Percentiles rank a stretch among this genome's conserved stretches.
Conservation (phyloP, 2,888 invertebrate species). For the Piscicola geometra region DNA sequence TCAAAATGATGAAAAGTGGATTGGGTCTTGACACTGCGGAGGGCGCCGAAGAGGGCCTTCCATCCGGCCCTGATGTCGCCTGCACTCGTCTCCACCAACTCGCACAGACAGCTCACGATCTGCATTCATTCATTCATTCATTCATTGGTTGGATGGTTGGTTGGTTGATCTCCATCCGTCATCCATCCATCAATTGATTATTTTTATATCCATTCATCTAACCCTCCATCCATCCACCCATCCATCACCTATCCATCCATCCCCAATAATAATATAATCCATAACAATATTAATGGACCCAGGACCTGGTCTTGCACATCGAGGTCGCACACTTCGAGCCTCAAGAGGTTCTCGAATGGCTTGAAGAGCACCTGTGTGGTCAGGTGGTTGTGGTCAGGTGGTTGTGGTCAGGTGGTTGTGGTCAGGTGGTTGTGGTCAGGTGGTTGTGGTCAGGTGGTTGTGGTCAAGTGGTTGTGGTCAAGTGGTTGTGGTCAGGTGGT, state of each 20-base stretch:
- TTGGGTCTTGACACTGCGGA: conserved; percentile 69
- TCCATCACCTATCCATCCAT: no score
- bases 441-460: no score
- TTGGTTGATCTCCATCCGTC: no score
- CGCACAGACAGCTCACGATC: conserved; percentile 90
- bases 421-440: no score
- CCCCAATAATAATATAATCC: not conserved
- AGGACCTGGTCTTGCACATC: conserved; percentile 78
- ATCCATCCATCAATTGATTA: no score
- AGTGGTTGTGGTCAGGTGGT: no score
- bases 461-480: no score
- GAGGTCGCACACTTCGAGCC: conserved; percentile 83
- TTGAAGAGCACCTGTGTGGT: conserved; percentile 70
- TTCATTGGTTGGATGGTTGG: not conserved
- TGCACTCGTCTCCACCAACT: conserved; percentile 88
- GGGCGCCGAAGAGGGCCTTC: conserved; percentile 87
- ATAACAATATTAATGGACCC: not conserved
- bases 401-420: no score
- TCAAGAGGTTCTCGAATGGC: conserved; percentile 87
- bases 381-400: no score
- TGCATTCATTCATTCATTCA: conserved; percentile 55
- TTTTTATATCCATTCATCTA: no score
- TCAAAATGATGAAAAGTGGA: no score
- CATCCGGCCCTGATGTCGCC: conserved; percentile 91
- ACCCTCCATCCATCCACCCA: no score